Evolutionary conservation across 2,797 vertebrate genomes (phyloP).

Genomic region (Amazona ochrocephala): DNA sequence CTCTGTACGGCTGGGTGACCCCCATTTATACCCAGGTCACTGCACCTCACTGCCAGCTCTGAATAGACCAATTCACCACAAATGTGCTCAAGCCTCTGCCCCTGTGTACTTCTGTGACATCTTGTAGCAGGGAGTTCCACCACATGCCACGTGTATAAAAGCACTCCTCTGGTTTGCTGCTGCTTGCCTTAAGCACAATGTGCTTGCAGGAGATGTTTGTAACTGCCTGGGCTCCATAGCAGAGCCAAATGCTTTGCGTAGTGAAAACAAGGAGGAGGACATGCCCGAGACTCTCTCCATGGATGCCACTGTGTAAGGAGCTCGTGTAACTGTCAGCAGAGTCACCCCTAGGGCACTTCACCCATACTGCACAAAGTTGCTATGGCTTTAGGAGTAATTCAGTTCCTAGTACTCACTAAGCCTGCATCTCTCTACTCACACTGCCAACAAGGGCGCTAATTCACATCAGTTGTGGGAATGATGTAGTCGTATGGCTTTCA

Average conservation of each 20-base stretch:
- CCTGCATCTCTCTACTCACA: not conserved
- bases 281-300: not conserved
- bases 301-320: not conserved
- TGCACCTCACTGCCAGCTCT: not conserved
- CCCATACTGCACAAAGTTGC: not conserved
- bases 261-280: not conserved
- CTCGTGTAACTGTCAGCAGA: not conserved
- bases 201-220: not conserved
- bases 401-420: not conserved
- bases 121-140: not conserved
- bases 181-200: not conserved
- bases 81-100: not conserved
- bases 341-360: not conserved
- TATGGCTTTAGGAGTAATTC: not conserved
- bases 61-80: not conserved
- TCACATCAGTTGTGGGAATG: constrained; percentile 59
- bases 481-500: constrained; percentile 6
- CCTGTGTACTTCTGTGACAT: not conserved
- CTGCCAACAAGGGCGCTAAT: constrained; percentile 62
- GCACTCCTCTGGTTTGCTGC: not conserved
- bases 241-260: not conserved
- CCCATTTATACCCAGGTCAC: not conserved
- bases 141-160: fast-evolving
- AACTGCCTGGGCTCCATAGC: fast-evolving
- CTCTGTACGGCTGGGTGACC: not conserved